Conservation (phyloP, 1,140 invertebrate species). For the Drosophila obscura region DNA sequence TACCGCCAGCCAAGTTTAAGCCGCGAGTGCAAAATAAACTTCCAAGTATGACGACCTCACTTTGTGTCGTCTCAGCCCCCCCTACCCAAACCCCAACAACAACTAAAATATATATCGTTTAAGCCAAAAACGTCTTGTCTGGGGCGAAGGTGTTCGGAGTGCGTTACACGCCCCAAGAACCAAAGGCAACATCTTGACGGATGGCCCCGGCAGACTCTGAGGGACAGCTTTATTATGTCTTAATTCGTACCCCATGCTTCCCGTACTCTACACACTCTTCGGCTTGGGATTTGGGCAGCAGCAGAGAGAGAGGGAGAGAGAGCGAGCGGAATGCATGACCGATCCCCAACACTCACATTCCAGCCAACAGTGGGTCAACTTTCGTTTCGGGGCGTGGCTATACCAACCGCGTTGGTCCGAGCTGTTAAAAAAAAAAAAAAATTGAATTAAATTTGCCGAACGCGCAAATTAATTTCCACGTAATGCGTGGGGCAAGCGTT, state of each 20-base stretch:
- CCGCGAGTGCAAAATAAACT: constrained; percentile 36
- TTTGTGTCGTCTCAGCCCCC: constrained; percentile 33
- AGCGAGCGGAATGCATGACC: not conserved
- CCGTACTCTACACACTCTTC: constrained; percentile 33
- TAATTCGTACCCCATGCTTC: constrained; percentile 62
- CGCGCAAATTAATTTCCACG: constrained; percentile 66
- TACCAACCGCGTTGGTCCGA: constrained; percentile 24
- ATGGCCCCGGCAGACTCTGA: constrained; percentile 42
- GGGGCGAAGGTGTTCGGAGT: constrained; percentile 58
- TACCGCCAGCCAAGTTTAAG: constrained; percentile 1
- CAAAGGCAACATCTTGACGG: constrained; percentile 58
- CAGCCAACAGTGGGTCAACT: constrained; percentile 70
- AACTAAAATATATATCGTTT: constrained; percentile 26
- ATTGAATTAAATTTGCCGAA: constrained; percentile 73
- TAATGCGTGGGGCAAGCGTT: constrained; percentile 65
- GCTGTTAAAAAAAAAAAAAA: constrained; percentile 57
- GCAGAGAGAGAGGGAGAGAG: constrained; percentile 2
- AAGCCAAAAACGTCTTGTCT: constrained; percentile 46
- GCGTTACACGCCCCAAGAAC: constrained; percentile 30
- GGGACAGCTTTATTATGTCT: constrained; percentile 82
- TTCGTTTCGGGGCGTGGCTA: constrained; percentile 57
- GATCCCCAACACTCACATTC: constrained; percentile 19
- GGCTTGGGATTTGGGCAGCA: constrained; percentile 53
- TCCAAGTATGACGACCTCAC: constrained; percentile 27
- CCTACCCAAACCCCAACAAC: not conserved